A percentile compares a stretch with the other conserved stretches of the same genome.
Evolutionary conservation across 2,888 invertebrate genomes (phyloP).

Genomic region (Trichopoda pennipes): DNA sequence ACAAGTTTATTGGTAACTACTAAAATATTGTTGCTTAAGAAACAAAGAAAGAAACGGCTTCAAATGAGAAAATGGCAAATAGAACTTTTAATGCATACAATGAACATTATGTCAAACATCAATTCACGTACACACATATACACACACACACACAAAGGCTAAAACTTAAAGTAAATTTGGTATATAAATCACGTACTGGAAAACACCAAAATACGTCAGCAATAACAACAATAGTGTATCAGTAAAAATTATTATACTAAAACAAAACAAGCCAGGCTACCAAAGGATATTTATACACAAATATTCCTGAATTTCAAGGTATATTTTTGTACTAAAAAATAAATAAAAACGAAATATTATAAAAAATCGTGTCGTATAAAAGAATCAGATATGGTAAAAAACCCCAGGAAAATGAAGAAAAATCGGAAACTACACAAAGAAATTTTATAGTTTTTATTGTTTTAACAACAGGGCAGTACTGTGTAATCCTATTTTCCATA

Average conservation of each 20-base stretch:
- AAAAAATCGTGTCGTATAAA: slow-evolving; percentile 36
- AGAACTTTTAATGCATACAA: not conserved
- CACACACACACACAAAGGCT: not conserved
- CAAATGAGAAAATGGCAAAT: slow-evolving; percentile 35
- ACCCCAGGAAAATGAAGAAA: slow-evolving; percentile 14
- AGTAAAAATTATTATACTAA: slow-evolving; percentile 12
- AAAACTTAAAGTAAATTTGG: slow-evolving; percentile 48
- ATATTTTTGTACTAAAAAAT: not conserved
- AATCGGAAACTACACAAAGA: slow-evolving; percentile 58
- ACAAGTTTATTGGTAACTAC: slow-evolving; percentile 2
- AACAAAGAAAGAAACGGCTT: slow-evolving; percentile 8
- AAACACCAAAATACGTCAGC: slow-evolving; percentile 59
- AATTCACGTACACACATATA: slow-evolving; percentile 10
- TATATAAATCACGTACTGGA: slow-evolving; percentile 63
- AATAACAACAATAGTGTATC: slow-evolving; percentile 35
- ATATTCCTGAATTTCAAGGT: slow-evolving; percentile 14
- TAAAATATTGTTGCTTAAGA: slow-evolving; percentile 33
- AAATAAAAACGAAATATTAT: slow-evolving; percentile 1
- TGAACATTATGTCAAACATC: slow-evolving; percentile 48
- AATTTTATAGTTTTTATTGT: slow-evolving; percentile 64
- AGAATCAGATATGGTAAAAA: slow-evolving; percentile 4
- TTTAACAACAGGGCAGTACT: slow-evolving; percentile 54
- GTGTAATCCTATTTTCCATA: slow-evolving; percentile 40
- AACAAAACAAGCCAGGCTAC: slow-evolving; percentile 34
- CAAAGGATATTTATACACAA: slow-evolving; percentile 30